A percentile compares a stretch with the other conserved stretches of the same genome.
These are phyloP conservation scores for Lagorchestes hirsutus DNA, from an alignment of 2,797 vertebrate species.

Conservation along the genomic window DNA sequence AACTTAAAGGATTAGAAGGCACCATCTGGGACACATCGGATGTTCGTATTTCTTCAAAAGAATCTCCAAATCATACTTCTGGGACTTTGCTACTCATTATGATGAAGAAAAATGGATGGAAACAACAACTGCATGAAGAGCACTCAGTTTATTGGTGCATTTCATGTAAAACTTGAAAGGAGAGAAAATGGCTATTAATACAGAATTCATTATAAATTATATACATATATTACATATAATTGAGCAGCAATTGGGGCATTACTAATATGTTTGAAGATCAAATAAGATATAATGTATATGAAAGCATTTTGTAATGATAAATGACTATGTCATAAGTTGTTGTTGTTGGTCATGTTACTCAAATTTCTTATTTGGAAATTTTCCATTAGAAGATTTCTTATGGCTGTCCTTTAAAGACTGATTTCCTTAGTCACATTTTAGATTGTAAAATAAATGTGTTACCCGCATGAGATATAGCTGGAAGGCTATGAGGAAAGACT, in stretches of 20 bases:
- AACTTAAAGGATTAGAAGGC: slow-evolving; percentile 26
- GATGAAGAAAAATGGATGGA: slow-evolving; percentile 33
- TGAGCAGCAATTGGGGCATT: not conserved
- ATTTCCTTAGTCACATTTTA: not conserved
- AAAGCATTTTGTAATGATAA: not conserved
- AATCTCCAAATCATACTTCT: slow-evolving; percentile 52
- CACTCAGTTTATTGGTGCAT: slow-evolving; percentile 10
- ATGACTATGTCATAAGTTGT: not conserved
- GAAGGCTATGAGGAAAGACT: not conserved
- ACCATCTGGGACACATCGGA: not conserved
- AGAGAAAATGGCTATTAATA: not conserved
- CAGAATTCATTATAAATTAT: not conserved
- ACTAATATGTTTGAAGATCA: slow-evolving; percentile 27
- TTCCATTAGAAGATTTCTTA: not conserved
- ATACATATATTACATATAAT: not conserved
- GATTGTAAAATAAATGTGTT: not conserved
- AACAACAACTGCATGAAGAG: slow-evolving; percentile 5
- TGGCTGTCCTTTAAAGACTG: not conserved
- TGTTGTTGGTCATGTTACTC: not conserved
- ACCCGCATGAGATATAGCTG: not conserved
- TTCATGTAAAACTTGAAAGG: slow-evolving; percentile 36
- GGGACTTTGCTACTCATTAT: slow-evolving; percentile 51
- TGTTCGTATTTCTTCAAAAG: slow-evolving; percentile 63
- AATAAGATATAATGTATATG: not conserved
- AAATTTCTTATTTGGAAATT: not conserved